Base-by-base conservation (phyloP, 2,797 vertebrate genomes). In the Todus mexicanus region DNA sequence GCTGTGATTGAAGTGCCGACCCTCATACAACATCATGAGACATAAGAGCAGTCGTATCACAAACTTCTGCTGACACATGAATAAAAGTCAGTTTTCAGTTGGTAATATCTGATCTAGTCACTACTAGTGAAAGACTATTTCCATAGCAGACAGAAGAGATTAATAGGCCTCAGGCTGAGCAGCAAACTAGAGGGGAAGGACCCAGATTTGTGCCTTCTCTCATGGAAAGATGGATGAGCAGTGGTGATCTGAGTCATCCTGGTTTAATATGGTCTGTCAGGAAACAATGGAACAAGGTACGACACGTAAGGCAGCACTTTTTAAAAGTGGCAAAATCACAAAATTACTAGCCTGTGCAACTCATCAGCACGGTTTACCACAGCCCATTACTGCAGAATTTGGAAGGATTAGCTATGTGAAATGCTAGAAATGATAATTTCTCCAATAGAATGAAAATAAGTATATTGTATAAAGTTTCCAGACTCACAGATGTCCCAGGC, bases 391-490 rank as follows among this genome's bases (percentile, higher is more conserved):
- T 85, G 65, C 37, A 80, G 81, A 22, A 77, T 75, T 90, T 93
- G 87, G 72, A 93, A 83, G 84, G 54, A 87, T 80, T 90, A 90
- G 31, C 37, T 48, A 91, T 5, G 11, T 87, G 83, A 94, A 89
- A 89, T 53, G 29, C 59, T 90, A 93, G 76, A 95, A 83, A 88
- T 76, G 2, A 90, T 78, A 92, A 65, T 78, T 95, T 88, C 85
- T 88, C 89, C 43, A 60, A 87, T 80, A 81, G 47, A 88, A 92
- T 66, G 59, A 96, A 92, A 93, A 92, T 81, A 95, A 95, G 85
- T 77, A 81, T 45, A 66, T n/a, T 53, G 73, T 92, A 91, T 86
- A 66, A 93, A 94, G 63, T 92, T 95, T 94, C 75, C 82, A 92
- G 89, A 48, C 79, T 81, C 12, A 4, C 89, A 93, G 80, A 95